phyloP scores from a whole-genome alignment of 1,140 invertebrate species.

The Homarus americanus region DNA sequence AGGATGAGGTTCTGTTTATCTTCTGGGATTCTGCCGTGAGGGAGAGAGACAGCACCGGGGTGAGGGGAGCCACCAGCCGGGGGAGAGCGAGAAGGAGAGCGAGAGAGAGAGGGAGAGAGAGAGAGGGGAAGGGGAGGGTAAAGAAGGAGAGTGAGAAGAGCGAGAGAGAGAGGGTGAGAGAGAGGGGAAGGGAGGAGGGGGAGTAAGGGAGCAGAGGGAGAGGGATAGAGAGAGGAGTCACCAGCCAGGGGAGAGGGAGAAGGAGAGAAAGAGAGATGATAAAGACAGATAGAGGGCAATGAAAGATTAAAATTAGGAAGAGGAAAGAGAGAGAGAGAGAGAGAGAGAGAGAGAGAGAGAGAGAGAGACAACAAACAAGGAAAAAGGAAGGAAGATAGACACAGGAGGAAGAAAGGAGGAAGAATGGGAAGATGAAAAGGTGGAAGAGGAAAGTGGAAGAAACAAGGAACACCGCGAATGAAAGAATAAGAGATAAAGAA shows the following conservation, averaged over 20 bases:
- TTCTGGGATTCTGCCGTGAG: conserved; percentile 81
- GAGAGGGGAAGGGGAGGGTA: background rate
- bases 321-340: background rate
- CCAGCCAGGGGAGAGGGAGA: background rate
- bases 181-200: too few relatives aligned
- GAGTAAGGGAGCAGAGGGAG: background rate
- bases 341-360: background rate
- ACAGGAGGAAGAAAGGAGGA: background rate
- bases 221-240: background rate
- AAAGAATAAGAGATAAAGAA: background rate
- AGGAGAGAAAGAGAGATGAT: background rate
- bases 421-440: background rate
- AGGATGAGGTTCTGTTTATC: conserved; percentile 83
- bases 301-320: background rate
- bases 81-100: background rate
- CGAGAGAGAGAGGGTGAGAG: background rate
- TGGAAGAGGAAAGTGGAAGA: background rate
- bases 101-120: background rate
- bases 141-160: background rate
- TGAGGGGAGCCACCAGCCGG: background rate
- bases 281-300: background rate
- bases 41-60: background rate
- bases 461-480: background rate
- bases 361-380: background rate
- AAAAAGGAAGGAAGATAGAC: background rate